Conservation (phyloP, 2,797 vertebrate genomes). For the Sebastiscus albofasciatus region DNA sequence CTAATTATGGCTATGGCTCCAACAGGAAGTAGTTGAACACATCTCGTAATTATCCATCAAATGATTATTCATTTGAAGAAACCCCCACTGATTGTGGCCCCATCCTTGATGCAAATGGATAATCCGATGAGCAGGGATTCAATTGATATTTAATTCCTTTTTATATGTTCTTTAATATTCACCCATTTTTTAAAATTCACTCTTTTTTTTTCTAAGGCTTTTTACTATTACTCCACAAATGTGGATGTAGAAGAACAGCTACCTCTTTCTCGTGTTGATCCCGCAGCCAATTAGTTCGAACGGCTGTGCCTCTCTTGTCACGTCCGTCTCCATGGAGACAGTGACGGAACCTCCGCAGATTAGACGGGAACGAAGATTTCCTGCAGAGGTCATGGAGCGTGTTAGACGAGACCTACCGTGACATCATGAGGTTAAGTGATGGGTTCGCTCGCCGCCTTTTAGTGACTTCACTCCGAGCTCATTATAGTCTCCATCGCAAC, state of each 20-base stretch:
- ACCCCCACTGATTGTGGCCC: slow-evolving; percentile 57
- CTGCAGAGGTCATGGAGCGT: slow-evolving; percentile 40
- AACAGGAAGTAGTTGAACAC: slow-evolving; percentile 59
- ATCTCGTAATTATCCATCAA: slow-evolving; percentile 70
- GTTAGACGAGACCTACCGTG: slow-evolving; percentile 36
- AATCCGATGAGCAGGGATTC: slow-evolving; percentile 43
- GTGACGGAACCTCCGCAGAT: slow-evolving; percentile 26
- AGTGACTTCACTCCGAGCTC: slow-evolving; percentile 39
- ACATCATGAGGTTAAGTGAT: slow-evolving; percentile 54
- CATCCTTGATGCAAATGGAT: slow-evolving; percentile 59
- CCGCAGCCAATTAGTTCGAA: slow-evolving; percentile 36
- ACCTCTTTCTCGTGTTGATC: slow-evolving; percentile 7
- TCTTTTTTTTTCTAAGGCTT: background rate
- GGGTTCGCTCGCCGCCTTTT: background rate
- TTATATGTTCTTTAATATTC: slow-evolving; percentile 18
- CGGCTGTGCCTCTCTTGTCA: slow-evolving; percentile 10
- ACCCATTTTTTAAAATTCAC: slow-evolving; percentile 7
- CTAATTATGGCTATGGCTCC: slow-evolving; percentile 51
- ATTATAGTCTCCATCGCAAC: slow-evolving; percentile 35
- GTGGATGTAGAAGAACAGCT: background rate
- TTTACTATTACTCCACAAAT: background rate
- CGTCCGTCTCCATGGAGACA: slow-evolving; percentile 51
- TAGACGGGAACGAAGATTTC: slow-evolving; percentile 9
- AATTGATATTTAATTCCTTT: slow-evolving; percentile 31
- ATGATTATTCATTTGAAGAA: slow-evolving; percentile 74